Evolutionary conservation across 2,797 vertebrate genomes (phyloP).

Genomic region (Phalanger gymnotis): DNA sequence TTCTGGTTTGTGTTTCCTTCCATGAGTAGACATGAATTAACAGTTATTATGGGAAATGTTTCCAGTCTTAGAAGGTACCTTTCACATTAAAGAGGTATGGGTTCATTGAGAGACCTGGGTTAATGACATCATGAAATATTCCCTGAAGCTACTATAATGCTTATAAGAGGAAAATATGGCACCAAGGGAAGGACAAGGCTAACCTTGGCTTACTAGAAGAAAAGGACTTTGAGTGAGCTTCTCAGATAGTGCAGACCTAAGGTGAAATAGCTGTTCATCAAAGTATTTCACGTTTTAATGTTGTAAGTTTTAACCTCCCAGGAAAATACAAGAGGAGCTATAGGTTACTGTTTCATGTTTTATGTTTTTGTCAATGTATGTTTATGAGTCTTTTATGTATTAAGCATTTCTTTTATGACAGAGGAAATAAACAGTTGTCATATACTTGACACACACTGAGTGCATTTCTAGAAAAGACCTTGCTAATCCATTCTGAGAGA

Average conservation of each 20-base stretch:
- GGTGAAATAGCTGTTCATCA: background rate
- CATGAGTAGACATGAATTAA: background rate
- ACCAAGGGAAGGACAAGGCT: background rate
- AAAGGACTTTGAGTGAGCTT: background rate
- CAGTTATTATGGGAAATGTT: background rate
- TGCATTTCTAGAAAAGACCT: background rate
- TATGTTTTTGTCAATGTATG: background rate
- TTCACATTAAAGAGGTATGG: background rate
- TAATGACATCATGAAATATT: background rate
- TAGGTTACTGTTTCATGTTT: background rate
- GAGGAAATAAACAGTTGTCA: background rate
- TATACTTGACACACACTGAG: background rate
- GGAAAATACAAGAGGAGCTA: background rate
- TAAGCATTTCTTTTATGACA: background rate
- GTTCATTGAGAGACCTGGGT: background rate
- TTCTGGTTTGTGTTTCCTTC: background rate
- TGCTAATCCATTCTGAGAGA: background rate
- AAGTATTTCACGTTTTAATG: background rate
- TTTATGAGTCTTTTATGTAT: conserved; percentile 2
- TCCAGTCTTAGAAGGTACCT: background rate
- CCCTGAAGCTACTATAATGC: background rate
- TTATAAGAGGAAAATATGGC: background rate
- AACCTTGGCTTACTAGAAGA: background rate
- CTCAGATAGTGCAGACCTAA: background rate
- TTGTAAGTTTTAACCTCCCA: background rate